phyloP scores from a whole-genome alignment of 2,888 invertebrate genomes.

The Cheilosia vulpina region DNA sequence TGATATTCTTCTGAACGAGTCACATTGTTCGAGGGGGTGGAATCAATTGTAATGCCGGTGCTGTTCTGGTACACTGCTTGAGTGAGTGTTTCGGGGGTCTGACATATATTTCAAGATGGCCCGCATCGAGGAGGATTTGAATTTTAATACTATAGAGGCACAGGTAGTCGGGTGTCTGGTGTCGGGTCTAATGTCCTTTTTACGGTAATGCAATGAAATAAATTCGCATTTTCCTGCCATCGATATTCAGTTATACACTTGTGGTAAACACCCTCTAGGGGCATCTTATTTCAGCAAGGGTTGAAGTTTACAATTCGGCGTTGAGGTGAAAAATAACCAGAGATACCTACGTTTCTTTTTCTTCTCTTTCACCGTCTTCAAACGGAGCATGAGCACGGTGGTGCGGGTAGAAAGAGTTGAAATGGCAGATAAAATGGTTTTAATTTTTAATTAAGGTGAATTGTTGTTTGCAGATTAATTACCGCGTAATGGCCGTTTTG shows the following conservation, averaged over 20 bases:
- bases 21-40: conserved; percentile 53
- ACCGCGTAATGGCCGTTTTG: conserved; percentile 48
- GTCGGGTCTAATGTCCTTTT: conserved; percentile 11
- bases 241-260: conserved; percentile 54
- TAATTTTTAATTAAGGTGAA: conserved; percentile 49
- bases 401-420: conserved; percentile 7
- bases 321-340: conserved; percentile 34
- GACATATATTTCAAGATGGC: conserved; percentile 67
- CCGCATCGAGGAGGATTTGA: conserved; percentile 54
- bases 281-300: conserved; percentile 35
- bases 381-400: not conserved
- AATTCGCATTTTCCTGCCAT: conserved; percentile 28
- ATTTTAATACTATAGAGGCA: conserved; percentile 60
- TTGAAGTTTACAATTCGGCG: not conserved
- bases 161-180: not conserved
- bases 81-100: conserved; percentile 19
- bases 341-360: conserved; percentile 2
- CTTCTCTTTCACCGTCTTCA: not conserved
- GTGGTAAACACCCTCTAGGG: conserved; percentile 38
- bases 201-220: conserved; percentile 44
- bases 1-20: conserved; percentile 73
- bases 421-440: conserved; percentile 54
- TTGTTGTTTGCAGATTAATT: conserved; percentile 61
- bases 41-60: conserved; percentile 68
- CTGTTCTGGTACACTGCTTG: conserved; percentile 15